These are phyloP conservation scores for Ceraclea dissimilis DNA, from an alignment of 2,888 invertebrate genomes.

Conservation along the genomic window DNA sequence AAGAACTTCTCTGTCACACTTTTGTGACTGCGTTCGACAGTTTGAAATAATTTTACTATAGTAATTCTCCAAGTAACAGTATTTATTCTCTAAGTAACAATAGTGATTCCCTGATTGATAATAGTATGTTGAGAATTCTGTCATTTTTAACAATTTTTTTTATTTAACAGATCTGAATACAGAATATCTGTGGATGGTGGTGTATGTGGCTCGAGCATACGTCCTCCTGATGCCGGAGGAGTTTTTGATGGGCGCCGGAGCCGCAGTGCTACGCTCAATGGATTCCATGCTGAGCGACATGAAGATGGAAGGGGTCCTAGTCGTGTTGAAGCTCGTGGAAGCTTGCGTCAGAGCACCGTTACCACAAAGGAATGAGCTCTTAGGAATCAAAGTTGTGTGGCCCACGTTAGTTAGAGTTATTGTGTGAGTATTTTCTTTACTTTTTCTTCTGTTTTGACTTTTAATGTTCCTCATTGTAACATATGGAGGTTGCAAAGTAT, in stretches of 20 bases:
- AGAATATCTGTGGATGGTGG: constrained; percentile 70
- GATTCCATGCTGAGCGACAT: constrained; percentile 72
- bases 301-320: constrained; percentile 62
- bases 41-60: too few species aligned
- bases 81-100: too few species aligned
- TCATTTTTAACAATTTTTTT: too few species aligned
- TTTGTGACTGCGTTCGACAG: too few species aligned
- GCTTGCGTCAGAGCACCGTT: constrained; percentile 69
- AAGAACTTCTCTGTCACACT: too few species aligned
- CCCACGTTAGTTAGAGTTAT: constrained; percentile 30
- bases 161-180: constrained; percentile 63
- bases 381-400: constrained; percentile 51
- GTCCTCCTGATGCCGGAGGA: constrained; percentile 71
- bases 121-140: too few species aligned
- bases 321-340: constrained; percentile 68
- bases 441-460: too few species aligned
- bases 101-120: too few species aligned
- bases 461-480: too few species aligned
- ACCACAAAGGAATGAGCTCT: constrained; percentile 62
- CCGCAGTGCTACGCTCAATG: constrained; percentile 60
- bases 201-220: constrained; percentile 78
- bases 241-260: constrained; percentile 66
- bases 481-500: too few species aligned
- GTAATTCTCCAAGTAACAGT: too few species aligned
- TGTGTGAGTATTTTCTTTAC: constrained; percentile 12